Evolutionary conservation across 2,113 vertebrate genomes (phyloP).

Genomic region (Orycteropus afer): DNA sequence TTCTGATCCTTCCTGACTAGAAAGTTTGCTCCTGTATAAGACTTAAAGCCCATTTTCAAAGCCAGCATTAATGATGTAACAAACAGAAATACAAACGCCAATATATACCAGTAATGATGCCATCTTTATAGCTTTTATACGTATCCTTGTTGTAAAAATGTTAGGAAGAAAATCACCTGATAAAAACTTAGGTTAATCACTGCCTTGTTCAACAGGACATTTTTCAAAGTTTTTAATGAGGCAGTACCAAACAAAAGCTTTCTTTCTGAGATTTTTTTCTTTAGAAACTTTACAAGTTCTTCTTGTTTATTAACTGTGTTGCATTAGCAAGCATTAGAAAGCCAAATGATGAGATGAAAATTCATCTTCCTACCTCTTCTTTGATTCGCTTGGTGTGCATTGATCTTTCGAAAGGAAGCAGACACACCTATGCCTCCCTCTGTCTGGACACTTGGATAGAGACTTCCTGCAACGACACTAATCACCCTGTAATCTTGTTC

Average conservation of each 20-base stretch:
- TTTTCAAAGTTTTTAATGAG: constrained; percentile 80
- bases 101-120: not conserved
- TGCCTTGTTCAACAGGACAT: constrained; percentile 79
- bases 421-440: not conserved
- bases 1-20: constrained; percentile 22
- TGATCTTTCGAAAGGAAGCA: not conserved
- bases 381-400: not conserved
- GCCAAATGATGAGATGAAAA: constrained; percentile 63
- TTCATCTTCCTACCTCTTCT: not conserved
- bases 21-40: constrained; percentile 29
- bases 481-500: constrained; percentile 80
- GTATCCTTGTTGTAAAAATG: constrained; percentile 46
- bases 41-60: constrained; percentile 20
- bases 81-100: constrained; percentile 72
- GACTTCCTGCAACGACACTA: constrained; percentile 55
- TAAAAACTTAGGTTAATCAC: constrained; percentile 40
- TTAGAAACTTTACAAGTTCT: constrained; percentile 66
- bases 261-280: constrained; percentile 79
- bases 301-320: constrained; percentile 74
- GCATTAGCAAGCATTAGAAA: constrained; percentile 72
- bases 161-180: constrained; percentile 44
- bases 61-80: not conserved
- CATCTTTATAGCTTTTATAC: not conserved
- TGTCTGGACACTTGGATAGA: not conserved
- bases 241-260: constrained; percentile 78